phyloP scores from a whole-genome alignment of 2,797 vertebrate genomes.

The Pithecia hirsuta region DNA sequence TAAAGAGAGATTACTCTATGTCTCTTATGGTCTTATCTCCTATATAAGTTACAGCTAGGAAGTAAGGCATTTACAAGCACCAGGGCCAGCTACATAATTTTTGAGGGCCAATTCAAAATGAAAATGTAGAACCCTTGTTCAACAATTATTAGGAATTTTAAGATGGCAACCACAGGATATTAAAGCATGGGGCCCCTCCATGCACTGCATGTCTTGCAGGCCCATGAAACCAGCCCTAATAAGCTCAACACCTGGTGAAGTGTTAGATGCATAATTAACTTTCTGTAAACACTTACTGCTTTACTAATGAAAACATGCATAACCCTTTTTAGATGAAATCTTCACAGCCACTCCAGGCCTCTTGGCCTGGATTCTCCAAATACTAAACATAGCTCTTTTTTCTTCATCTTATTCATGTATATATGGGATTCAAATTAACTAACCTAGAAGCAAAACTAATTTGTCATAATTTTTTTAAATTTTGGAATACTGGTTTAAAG shows the following conservation, averaged over 20 bases:
- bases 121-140: not conserved
- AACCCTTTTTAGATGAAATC: not conserved
- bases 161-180: not conserved
- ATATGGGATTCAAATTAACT: not conserved
- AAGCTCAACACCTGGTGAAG: not conserved
- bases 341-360: not conserved
- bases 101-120: not conserved
- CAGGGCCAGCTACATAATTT: not conserved
- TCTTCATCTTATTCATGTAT: not conserved
- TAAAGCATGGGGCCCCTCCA: not conserved
- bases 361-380: not conserved
- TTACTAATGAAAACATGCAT: not conserved
- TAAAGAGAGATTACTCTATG: not conserved
- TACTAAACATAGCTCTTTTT: not conserved
- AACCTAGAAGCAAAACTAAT: slow-evolving; percentile 30
- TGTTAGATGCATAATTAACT: not conserved
- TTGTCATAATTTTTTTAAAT: not conserved
- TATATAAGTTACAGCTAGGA: not conserved
- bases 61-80: not conserved
- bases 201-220: not conserved
- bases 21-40: not conserved
- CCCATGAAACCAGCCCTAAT: not conserved
- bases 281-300: not conserved
- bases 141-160: not conserved
- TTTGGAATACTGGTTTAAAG: not conserved